Evolutionary conservation across 2,113 vertebrate genomes (phyloP).

Genomic region (Atractosteus spatula): DNA sequence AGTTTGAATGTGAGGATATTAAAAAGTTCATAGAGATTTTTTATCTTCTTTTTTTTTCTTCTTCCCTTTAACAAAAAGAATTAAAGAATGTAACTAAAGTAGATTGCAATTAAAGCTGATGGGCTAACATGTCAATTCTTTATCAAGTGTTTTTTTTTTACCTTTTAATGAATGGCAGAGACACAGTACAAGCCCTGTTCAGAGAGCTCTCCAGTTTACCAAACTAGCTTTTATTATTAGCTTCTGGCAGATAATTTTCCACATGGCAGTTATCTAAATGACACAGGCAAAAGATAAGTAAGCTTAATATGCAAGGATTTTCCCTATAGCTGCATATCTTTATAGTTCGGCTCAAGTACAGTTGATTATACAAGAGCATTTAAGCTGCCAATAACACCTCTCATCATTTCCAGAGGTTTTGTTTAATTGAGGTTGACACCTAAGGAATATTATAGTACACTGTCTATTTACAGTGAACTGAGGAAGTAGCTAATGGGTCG

Average conservation of each 20-base stretch:
- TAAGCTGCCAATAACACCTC: constrained; percentile 50
- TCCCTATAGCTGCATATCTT: constrained; percentile 56
- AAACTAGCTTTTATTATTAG: constrained; percentile 31
- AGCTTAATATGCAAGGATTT: constrained; percentile 53
- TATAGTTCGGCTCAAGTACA: constrained; percentile 44
- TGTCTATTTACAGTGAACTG: neutral
- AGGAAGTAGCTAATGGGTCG: neutral
- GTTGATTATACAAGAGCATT: constrained; percentile 60
- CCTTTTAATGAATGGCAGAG: too few species aligned
- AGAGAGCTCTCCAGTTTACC: constrained; percentile 26
- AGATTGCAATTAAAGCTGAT: too few species aligned
- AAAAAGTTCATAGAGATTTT: too few species aligned
- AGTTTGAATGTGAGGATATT: too few species aligned
- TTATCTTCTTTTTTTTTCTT: too few species aligned
- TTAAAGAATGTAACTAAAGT: too few species aligned
- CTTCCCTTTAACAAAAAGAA: too few species aligned
- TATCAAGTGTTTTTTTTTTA: too few species aligned
- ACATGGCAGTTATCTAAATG: constrained; percentile 50
- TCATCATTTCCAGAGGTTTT: constrained; percentile 36
- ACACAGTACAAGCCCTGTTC: constrained; percentile 7
- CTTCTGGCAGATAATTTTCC: constrained; percentile 43
- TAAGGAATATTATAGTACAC: constrained; percentile 1
- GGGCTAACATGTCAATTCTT: too few species aligned
- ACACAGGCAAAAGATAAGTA: constrained; percentile 56
- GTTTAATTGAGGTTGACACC: constrained; percentile 38